Evolutionary conservation across 2,113 vertebrate species (phyloP), one percentile per base, ranked within the genome.

Genomic region (Oryzias melastigma): DNA sequence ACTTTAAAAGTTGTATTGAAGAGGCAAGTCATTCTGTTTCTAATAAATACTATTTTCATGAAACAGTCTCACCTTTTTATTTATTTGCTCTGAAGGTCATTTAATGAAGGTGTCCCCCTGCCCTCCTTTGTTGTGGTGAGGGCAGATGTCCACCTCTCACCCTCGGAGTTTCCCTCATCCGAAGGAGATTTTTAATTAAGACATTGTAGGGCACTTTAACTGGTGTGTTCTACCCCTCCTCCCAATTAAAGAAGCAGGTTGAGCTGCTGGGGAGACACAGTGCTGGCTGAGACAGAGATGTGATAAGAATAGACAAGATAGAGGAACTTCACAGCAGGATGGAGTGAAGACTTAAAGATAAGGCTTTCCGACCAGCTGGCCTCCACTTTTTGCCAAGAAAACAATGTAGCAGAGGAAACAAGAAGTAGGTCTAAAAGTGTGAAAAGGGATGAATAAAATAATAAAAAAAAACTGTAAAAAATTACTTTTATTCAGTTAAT

Each of bases 131-230:
- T 81, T 72, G 67, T 68, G 50, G 62, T 46, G 58, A 84, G 89
- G 87, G 78, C 91, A 91, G 88, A 89, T 92, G 88, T 85, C 70
- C 73, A 81, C 75, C 76, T 80, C 80, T 65, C 74, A 83, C 80
- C 74, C 73, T 73, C 52, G 58, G 71, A 78, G 81, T 60, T 64
- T 78, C 65, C 72, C 82, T 75, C 70, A 73, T 81, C 59, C 63
- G 54, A 78, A 19, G 55, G 68, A 68, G 73, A 60, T 73, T 71
- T 89, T 89, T 90, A 90, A 91, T 91, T 90, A 91, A 87, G 84
- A 80, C 64, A 65, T 71, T 67, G 71, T 73, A 49, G 45, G 14
- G 46, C 72, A 73, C 78, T 63, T 65, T 71, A 63, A 46, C 68
- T 41, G 40, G 61, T 49, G 50, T 14, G 24, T 17, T 53, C 63